A percentile compares a stretch with the other conserved stretches of the same genome.
Evolutionary conservation across 2,113 vertebrate genomes (phyloP).

Genomic region (Oenanthe oenanthe): DNA sequence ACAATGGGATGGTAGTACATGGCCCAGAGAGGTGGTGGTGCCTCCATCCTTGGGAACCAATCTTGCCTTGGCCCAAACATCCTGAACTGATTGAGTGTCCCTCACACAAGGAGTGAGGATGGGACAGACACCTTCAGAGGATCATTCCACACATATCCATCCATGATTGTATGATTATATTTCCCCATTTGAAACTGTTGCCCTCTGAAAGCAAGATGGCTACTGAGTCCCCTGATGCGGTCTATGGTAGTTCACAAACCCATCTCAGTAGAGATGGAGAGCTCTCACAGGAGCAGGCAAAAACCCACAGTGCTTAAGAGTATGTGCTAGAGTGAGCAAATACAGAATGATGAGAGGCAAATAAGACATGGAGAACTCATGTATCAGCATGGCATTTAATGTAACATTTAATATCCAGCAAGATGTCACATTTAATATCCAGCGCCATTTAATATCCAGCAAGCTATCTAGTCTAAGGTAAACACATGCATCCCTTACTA

Average conservation of each 20-base stretch:
- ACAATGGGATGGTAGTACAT: background rate
- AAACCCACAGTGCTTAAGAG: background rate
- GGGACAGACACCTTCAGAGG: background rate
- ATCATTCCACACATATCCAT: background rate
- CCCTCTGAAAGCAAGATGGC: background rate
- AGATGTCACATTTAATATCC: background rate
- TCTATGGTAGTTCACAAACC: background rate
- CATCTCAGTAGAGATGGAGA: background rate
- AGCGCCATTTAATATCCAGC: background rate
- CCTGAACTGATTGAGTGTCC: background rate
- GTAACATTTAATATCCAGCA: background rate
- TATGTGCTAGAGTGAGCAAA: background rate
- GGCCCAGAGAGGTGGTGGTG: background rate
- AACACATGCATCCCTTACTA: background rate
- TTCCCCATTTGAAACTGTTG: background rate
- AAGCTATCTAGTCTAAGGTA: background rate
- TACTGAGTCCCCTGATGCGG: fast-evolving
- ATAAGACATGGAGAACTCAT: background rate
- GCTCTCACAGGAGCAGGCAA: background rate
- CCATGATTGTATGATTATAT: background rate
- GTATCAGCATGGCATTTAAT: background rate
- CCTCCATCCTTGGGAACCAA: background rate
- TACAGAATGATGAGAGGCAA: background rate
- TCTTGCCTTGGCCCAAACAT: background rate
- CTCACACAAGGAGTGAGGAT: background rate